Percentiles rank a stretch among this genome's conserved stretches.
These are phyloP conservation scores for Cosmorhoe ocellata DNA, from an alignment of 2,888 invertebrate species.

Conservation along the genomic window DNA sequence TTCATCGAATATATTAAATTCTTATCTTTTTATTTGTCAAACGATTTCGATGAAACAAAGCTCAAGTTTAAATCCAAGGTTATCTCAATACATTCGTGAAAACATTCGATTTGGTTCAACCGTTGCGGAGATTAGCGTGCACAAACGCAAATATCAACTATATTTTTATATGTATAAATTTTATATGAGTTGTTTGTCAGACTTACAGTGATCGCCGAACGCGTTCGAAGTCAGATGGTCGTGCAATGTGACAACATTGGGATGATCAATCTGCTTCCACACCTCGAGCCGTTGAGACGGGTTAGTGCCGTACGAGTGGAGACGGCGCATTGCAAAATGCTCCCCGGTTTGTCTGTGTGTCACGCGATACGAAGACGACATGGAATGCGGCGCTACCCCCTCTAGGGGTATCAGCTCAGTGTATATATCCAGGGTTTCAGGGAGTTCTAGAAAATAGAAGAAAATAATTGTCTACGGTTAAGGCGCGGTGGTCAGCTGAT, in stretches of 20 bases:
- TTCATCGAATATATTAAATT: too few species aligned
- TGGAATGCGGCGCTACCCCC: conserved; percentile 84
- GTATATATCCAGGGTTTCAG: conserved; percentile 94
- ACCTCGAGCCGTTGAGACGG: conserved; percentile 95
- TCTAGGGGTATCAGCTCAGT: conserved; percentile 94
- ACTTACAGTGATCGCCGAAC: conserved; percentile 97
- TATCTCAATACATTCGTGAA: too few species aligned
- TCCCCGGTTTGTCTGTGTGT: conserved; percentile 93
- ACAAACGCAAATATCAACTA: too few species aligned
- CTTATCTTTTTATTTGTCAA: too few species aligned
- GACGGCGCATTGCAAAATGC: conserved; percentile 92
- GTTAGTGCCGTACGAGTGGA: conserved; percentile 91
- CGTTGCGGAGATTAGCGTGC: too few species aligned
- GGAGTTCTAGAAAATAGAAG: conserved; percentile 84
- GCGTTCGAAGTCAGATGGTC: conserved; percentile 97
- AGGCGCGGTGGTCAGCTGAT: too few species aligned
- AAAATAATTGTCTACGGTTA: too few species aligned
- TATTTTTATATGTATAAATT: too few species aligned
- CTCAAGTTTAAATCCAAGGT: too few species aligned
- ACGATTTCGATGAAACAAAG: too few species aligned
- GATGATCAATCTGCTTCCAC: conserved; percentile 98
- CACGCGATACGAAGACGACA: conserved; percentile 95
- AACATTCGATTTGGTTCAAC: too few species aligned
- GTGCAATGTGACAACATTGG: conserved; percentile 95
- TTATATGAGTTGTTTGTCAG: too few species aligned